Base-by-base conservation (phyloP, 2,797 vertebrate species). In the Clamator glandarius region DNA sequence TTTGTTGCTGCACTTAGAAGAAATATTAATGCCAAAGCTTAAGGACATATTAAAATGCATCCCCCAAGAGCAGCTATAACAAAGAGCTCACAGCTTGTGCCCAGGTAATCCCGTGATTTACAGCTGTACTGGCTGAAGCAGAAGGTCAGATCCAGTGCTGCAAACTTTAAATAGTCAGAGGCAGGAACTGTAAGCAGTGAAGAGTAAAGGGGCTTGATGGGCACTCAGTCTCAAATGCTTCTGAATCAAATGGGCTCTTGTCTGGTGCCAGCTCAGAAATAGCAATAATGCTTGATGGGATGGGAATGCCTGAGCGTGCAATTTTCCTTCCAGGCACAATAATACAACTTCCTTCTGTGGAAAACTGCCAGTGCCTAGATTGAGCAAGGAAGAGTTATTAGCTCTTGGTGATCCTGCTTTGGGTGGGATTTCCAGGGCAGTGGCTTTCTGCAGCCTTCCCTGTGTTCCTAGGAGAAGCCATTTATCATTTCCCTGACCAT, bases 91-190 rank as follows among this genome's bases (percentile, higher is more conserved):
- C 8, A 11, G 4, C n/a, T 84, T 74, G 35, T 16, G 17, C 23
- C 19, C 2, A 2, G 6, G 35, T 41, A n/a, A 28, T 69, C 15
- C 5, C 29, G 24, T 72, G 29, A 12, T 41, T 93, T 15, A 4
- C 68, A 70, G 35, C n/a, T 14, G 4, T 14, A 6, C 20, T 48
- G n/a, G 4, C 26, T 39, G n/a, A 48, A 46, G 57, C 28, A 74
- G 62, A 51, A 55, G 26, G 6, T 76, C 36, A 44, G n/a, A 84
- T 46, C 11, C 1, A 0, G 11, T 1, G 1, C 62, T 78, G 17
- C 33, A 64, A 11, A 24, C 5, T 28, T 41, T 75, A 54, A 35
- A 55, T 24, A 55, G 26, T 50, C 29, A 55, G n/a, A 19, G 15
- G 12, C 33, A 85, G 63, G 50, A 63, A 23, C 31, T 67, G 24